Evolutionary conservation across 2,888 invertebrate genomes (phyloP).

Genomic region (Pherbina coryleti): DNA sequence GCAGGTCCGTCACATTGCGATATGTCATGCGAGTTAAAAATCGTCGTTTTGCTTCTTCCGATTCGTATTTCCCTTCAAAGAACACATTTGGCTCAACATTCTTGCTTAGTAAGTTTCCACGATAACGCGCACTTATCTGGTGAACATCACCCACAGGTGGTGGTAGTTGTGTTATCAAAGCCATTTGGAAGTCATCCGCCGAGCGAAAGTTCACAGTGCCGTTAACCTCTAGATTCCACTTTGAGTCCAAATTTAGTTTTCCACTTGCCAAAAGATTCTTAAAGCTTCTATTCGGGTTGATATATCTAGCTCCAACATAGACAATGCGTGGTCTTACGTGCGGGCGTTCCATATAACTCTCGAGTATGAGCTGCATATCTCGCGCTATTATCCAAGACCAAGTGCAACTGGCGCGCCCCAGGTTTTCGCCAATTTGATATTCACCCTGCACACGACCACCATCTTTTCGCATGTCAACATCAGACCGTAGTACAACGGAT

Average conservation of each 20-base stretch:
- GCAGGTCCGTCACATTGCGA: conserved; percentile 61
- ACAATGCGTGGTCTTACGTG: conserved; percentile 68
- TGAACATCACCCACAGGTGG: conserved; percentile 73
- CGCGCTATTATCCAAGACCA: conserved; percentile 73
- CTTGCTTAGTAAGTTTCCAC: conserved; percentile 63
- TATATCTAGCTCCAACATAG: conserved; percentile 70
- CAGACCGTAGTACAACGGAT: conserved; percentile 59
- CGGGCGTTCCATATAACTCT: conserved; percentile 69
- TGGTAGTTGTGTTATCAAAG: conserved; percentile 71
- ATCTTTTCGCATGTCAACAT: conserved; percentile 55
- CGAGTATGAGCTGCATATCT: conserved; percentile 71
- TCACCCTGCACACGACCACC: conserved; percentile 62
- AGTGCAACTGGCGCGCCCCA: conserved; percentile 68
- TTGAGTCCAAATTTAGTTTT: conserved; percentile 72
- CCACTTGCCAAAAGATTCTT: conserved; percentile 71
- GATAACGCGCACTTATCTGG: conserved; percentile 67
- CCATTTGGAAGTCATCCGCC: conserved; percentile 68
- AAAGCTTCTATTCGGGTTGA: conserved; percentile 72
- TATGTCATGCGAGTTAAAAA: conserved; percentile 70
- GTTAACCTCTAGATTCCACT: conserved; percentile 73
- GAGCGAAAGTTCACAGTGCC: conserved; percentile 65
- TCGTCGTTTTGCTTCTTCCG: conserved; percentile 68
- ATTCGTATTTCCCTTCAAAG: conserved; percentile 71
- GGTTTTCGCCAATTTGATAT: conserved; percentile 68
- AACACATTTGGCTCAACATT: conserved; percentile 65